phyloP scores from a whole-genome alignment of 2,113 vertebrate species.

The Clarias gariepinus region DNA sequence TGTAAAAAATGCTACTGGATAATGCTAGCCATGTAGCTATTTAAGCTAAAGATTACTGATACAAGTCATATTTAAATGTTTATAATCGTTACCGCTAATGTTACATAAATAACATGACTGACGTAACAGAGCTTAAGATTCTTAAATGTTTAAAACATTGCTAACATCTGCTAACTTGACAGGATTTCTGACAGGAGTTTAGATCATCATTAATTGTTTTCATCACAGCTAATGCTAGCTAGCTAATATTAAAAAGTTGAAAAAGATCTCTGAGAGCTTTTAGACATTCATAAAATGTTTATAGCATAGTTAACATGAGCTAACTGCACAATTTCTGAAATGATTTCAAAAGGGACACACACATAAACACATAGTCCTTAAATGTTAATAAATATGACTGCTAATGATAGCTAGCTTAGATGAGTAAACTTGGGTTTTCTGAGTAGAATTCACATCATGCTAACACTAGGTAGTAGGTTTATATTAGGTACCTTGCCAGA shows the following conservation, averaged over 20 bases:
- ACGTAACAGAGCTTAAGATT: neutral
- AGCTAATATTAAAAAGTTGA: neutral
- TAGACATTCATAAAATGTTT: neutral
- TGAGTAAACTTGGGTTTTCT: neutral
- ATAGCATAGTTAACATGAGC: neutral
- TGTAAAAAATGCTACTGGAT: neutral
- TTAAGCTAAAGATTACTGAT: neutral
- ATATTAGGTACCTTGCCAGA: neutral
- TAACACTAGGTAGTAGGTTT: neutral
- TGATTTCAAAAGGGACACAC: neutral
- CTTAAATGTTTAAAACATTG: neutral
- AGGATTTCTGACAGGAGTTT: no score
- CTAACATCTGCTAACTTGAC: neutral
- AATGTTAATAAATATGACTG: neutral
- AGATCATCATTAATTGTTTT: neutral
- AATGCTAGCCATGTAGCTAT: neutral
- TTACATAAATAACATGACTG: neutral
- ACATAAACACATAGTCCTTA: neutral
- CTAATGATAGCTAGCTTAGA: neutral
- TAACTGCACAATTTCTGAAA: neutral
- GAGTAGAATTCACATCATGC: neutral
- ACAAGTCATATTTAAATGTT: neutral
- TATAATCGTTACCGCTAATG: neutral
- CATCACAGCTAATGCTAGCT: neutral
- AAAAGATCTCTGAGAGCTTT: neutral